phyloP scores from a whole-genome alignment of 1,140 invertebrate species.

The Temnothorax nylanderi region DNA sequence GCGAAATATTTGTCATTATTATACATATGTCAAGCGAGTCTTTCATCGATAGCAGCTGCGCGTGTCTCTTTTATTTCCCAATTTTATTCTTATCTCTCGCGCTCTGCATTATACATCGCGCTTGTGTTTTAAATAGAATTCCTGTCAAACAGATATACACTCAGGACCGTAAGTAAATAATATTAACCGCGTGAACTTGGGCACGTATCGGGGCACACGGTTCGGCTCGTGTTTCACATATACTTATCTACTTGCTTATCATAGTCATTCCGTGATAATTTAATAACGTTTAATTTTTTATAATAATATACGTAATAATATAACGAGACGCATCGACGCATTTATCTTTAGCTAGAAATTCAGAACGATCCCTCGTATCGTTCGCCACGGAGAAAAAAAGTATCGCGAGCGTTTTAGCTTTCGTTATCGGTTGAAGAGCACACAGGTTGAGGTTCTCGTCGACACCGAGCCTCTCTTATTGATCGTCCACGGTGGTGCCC shows the following conservation, averaged over 20 bases:
- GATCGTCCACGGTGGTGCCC: constrained; percentile 54
- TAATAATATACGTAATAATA: not conserved
- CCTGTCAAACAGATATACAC: not conserved
- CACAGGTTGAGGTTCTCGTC: constrained; percentile 35
- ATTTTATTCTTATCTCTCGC: constrained; percentile 16
- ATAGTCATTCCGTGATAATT: not conserved
- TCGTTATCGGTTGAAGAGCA: constrained; percentile 49
- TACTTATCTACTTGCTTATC: not conserved
- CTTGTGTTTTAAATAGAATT: not conserved
- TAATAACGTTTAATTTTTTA: not conserved
- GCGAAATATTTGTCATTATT: constrained; percentile 6
- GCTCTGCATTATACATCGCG: not conserved
- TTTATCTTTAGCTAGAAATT: constrained; percentile 9
- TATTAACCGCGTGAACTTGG: not conserved
- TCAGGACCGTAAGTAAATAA: not conserved
- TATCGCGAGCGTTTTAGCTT: constrained; percentile 21
- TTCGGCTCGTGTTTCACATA: not conserved
- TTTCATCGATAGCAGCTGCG: not conserved
- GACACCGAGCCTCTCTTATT: constrained; percentile 60
- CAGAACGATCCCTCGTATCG: too few relatives aligned
- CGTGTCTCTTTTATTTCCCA: not conserved
- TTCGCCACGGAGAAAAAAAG: not conserved
- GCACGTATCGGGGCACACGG: not conserved
- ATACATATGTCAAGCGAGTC: not conserved
- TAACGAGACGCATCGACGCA: not conserved